phyloP scores from a whole-genome alignment of 2,113 vertebrate genomes.

The Scortum barcoo region DNA sequence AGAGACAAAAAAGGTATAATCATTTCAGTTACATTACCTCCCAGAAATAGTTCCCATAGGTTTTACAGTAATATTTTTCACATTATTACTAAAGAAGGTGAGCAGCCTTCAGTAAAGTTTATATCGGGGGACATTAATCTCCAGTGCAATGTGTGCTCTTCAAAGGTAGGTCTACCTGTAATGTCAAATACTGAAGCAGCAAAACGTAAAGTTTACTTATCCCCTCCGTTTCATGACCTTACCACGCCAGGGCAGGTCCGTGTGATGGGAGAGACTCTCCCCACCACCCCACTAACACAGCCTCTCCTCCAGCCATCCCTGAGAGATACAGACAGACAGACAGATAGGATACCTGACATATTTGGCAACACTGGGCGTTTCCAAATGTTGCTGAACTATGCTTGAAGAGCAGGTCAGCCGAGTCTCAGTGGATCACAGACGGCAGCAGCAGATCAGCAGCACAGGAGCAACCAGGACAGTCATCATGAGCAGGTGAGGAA shows the following conservation, averaged over 20 bases:
- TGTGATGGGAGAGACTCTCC: not conserved
- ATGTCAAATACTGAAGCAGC: not conserved
- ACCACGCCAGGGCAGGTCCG: not conserved
- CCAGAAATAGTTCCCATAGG: not conserved
- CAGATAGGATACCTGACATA: slow-evolving; percentile 22
- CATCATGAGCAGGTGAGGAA: slow-evolving; percentile 71
- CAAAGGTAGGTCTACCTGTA: not conserved
- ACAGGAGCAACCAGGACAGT: not conserved
- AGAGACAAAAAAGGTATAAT: not conserved
- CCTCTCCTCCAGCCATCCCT: not conserved
- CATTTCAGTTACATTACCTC: not conserved
- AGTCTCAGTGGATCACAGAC: not conserved
- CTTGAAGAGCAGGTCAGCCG: slow-evolving; percentile 29
- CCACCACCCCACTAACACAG: no score
- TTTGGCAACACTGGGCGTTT: slow-evolving; percentile 30
- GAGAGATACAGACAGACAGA: not conserved
- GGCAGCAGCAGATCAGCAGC: not conserved
- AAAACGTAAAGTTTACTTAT: not conserved
- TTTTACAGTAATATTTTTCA: not conserved
- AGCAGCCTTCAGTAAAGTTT: not conserved
- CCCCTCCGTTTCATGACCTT: no score
- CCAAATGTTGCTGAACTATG: not conserved
- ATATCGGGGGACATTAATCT: no score
- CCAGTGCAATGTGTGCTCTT: not conserved
- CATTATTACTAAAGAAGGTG: not conserved